phyloP scores from a whole-genome alignment of 2,888 invertebrate species.

The Isoperla grammatica region DNA sequence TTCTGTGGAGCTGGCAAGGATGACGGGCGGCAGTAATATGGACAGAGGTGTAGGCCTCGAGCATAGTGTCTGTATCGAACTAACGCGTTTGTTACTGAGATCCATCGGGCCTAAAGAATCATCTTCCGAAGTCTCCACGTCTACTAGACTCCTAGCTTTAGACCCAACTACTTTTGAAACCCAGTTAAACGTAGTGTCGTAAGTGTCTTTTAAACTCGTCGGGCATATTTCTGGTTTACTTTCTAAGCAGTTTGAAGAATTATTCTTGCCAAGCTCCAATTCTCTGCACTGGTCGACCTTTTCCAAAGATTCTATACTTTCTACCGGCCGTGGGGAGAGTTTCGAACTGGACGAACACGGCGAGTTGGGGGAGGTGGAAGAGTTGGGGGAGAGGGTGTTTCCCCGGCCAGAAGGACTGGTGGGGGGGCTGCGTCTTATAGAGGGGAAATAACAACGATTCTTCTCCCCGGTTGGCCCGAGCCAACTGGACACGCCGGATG shows the following conservation, averaged over 20 bases:
- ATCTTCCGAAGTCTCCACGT: background rate
- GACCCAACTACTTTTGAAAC: no score
- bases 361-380: no score
- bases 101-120: constrained; percentile 43
- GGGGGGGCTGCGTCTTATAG: constrained; percentile 33
- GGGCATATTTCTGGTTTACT: background rate
- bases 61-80: background rate
- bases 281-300: no score
- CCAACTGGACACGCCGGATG: constrained; percentile 19
- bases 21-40: no score
- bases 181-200: background rate
- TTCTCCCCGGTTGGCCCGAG: constrained; percentile 23
- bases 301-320: no score
- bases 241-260: background rate
- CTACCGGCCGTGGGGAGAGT: no score
- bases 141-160: background rate
- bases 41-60: no score
- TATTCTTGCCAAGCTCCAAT: no score
- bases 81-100: constrained; percentile 41
- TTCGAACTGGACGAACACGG: no score
- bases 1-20: no score
- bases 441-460: constrained; percentile 43
- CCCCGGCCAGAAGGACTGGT: constrained; percentile 38
- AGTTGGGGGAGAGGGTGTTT: constrained; percentile 37
- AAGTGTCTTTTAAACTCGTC: background rate